Evolutionary conservation across 2,888 invertebrate species (phyloP), one percentile per base, ranked within the genome.

Genomic region (Orchesella flavescens): DNA sequence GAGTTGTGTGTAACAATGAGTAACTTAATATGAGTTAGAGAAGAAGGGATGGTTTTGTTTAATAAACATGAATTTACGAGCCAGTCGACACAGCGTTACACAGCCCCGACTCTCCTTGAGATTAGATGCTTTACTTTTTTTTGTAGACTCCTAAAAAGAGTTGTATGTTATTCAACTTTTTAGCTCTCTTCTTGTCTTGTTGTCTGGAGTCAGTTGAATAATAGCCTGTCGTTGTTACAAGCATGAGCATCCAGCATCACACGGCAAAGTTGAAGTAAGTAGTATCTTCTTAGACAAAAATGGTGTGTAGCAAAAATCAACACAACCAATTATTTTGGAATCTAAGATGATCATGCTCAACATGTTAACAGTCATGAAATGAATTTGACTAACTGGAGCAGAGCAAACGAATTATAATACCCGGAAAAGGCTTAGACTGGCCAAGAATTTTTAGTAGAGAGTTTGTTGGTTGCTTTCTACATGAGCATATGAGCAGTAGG

Each of bases 11-110:
- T 46, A 77, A 77, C 77, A 77, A 77, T 68, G 21, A 43, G 59
- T 19, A 49, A 49, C 49, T 49, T 2, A 49, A 34, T 34, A 34
- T 34, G 34, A 34, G 34, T 34, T 34, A 34, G 34, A 4, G 23
- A 23, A 24, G 12, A 65, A 65, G 19, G n/a, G 44, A 59, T 44
- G 19, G 65, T 24, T 80, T 80, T 80, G 73, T 80, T 80, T 74
- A 80, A 74, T 80, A 72, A 73, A 80, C 74, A 57, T 66, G 74
- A 61, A 79, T 73, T 80, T 80, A 80, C 61, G 80, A 68, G 57
- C 80, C 57, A 24, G 73, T 74, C 71, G 65, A 77, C 69, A 46
- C 21, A 34, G 49, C 55, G 55, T 66, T 65, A 74, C 63, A 74
- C 61, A 63, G 63, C 49, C 24, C 73, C 9, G 23, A 5, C 17